Evolutionary conservation across 2,888 invertebrate species (phyloP).

Genomic region (Caenorhabditis macrosperma): DNA sequence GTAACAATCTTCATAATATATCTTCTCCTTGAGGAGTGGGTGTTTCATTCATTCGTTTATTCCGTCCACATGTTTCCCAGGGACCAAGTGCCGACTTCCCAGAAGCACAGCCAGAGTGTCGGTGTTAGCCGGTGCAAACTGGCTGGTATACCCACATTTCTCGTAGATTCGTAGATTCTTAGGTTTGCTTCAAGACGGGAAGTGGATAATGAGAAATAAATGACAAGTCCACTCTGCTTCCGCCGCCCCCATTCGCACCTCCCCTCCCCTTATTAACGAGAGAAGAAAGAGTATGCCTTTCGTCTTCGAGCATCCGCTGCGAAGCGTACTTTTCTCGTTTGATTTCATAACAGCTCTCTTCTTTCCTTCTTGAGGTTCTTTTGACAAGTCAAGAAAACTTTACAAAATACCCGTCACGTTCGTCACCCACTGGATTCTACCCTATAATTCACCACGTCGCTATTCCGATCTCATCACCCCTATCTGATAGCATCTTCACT

Average conservation of each 20-base stretch:
- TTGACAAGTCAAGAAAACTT: no score
- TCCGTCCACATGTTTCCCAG: no score
- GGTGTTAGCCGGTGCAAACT: no score
- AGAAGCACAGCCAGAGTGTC: no score
- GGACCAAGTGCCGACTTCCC: no score
- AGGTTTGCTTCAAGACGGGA: background rate
- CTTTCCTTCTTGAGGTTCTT: background rate
- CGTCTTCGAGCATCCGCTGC: background rate
- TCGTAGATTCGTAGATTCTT: background rate
- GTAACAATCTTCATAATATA: no score
- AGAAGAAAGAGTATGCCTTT: background rate
- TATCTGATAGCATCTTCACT: background rate
- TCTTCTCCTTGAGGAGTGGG: no score
- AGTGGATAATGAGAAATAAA: slow-evolving; percentile 5
- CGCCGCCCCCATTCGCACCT: background rate
- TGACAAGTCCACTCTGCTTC: slow-evolving; percentile 7
- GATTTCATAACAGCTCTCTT: no score
- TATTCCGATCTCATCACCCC: background rate
- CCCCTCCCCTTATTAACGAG: slow-evolving; percentile 5
- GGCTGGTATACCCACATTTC: no score
- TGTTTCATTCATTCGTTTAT: no score
- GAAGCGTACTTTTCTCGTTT: background rate
- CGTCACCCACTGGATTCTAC: background rate
- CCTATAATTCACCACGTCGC: background rate
- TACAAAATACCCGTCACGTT: no score